Conservation (phyloP, 2,888 invertebrate genomes). For the Sympetrum striolatum region DNA sequence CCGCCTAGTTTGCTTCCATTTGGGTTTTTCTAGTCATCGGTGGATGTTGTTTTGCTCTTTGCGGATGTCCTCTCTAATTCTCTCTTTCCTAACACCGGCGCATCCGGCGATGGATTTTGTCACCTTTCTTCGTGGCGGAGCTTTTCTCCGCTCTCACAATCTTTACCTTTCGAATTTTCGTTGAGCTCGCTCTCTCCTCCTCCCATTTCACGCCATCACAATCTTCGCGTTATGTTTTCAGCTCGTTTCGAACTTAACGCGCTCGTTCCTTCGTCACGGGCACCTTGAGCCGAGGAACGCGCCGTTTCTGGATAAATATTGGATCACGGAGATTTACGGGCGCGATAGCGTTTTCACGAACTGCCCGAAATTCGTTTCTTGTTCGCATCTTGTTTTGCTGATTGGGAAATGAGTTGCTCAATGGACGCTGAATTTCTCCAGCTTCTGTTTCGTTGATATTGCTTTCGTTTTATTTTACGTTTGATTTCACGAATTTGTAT, state of each 20-base stretch:
- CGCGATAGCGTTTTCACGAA: too few relatives aligned
- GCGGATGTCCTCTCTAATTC: neutral
- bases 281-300: too few relatives aligned
- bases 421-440: too few relatives aligned
- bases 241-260: neutral
- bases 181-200: neutral
- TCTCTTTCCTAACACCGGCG: neutral
- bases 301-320: too few relatives aligned
- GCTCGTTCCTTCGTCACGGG: neutral
- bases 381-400: too few relatives aligned
- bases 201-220: neutral
- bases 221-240: neutral
- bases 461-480: too few relatives aligned
- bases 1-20: too few relatives aligned
- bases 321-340: too few relatives aligned
- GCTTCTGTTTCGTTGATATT: too few relatives aligned
- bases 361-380: too few relatives aligned
- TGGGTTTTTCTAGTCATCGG: neutral
- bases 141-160: neutral
- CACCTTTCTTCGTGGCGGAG: neutral
- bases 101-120: neutral
- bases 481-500: too few relatives aligned
- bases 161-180: neutral
- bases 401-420: too few relatives aligned
- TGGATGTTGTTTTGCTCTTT: neutral